Percentiles rank a stretch among this genome's conserved stretches.
Conservation (phyloP, 1,140 invertebrate genomes). For the Macrostomum lignano region DNA sequence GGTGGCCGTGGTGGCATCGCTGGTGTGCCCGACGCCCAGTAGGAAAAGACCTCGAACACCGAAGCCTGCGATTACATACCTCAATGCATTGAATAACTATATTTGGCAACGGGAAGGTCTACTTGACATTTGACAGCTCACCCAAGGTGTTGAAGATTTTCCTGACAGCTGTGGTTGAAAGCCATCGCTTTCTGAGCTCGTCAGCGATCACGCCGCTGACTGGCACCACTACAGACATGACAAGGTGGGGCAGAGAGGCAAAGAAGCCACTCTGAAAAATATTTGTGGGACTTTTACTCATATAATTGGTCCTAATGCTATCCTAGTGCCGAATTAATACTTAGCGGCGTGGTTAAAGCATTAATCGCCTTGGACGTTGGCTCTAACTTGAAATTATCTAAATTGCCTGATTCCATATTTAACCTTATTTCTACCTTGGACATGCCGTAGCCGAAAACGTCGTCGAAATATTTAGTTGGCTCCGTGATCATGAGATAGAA, state of each 20-base stretch:
- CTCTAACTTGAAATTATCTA: too few relatives aligned
- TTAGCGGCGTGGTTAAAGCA: too few relatives aligned
- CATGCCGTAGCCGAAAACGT: too few relatives aligned
- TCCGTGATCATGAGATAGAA: constrained; percentile 93
- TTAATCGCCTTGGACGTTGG: too few relatives aligned
- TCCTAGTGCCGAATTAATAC: too few relatives aligned
- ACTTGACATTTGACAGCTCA: too few relatives aligned
- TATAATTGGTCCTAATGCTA: too few relatives aligned
- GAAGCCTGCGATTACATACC: constrained; percentile 57
- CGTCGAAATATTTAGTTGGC: constrained; percentile 71
- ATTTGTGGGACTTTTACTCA: too few relatives aligned
- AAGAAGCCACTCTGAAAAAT: constrained; percentile 53
- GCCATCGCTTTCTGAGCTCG: constrained; percentile 54
- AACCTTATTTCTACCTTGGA: too few relatives aligned
- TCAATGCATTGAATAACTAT: too few relatives aligned
- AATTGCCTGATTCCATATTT: too few relatives aligned
- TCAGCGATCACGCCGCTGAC: constrained; percentile 81
- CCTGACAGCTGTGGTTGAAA: constrained; percentile 80
- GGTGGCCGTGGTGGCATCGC: constrained; percentile 45
- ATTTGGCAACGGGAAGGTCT: too few relatives aligned
- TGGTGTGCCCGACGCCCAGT: constrained; percentile 62
- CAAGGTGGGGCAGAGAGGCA: constrained; percentile 72
- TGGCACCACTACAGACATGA: constrained; percentile 90
- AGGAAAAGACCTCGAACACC: constrained; percentile 92
- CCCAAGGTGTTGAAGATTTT: constrained; percentile 43